phyloP scores from a whole-genome alignment of 2,888 invertebrate genomes.

The Dicyrtoma fusca region DNA sequence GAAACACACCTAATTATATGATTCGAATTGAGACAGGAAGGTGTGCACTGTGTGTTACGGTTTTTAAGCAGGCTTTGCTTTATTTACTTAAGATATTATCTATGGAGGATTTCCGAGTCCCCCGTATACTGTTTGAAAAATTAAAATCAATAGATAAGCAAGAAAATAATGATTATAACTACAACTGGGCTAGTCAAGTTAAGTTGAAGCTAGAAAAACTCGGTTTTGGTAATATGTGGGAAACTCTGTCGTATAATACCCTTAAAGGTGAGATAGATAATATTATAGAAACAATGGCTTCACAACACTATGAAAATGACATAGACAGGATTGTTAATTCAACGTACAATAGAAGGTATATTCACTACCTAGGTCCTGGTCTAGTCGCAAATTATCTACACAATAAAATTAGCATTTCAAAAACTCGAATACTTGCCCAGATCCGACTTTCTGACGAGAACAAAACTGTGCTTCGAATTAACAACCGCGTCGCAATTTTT shows the following conservation, averaged over 20 bases:
- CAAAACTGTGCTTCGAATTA: too few relatives aligned
- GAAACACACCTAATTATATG: background rate
- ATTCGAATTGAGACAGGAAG: background rate
- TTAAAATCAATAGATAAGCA: background rate
- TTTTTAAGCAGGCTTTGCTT: background rate
- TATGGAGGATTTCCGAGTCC: background rate
- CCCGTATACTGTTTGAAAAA: background rate
- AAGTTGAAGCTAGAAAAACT: background rate
- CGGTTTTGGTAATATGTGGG: too few relatives aligned
- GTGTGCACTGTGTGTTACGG: background rate
- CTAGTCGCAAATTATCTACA: background rate
- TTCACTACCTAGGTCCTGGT: too few relatives aligned
- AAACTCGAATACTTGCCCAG: background rate
- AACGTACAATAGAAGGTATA: too few relatives aligned
- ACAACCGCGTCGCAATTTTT: too few relatives aligned
- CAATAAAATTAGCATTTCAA: background rate
- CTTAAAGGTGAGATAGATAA: too few relatives aligned
- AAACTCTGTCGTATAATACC: too few relatives aligned
- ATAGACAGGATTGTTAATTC: background rate
- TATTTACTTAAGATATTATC: too few relatives aligned
- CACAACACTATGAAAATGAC: too few relatives aligned
- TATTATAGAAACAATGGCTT: background rate
- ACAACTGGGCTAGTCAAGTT: slow-evolving; percentile 1
- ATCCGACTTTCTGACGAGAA: too few relatives aligned
- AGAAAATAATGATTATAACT: background rate